Conservation (phyloP, 37 sponge, comb jelly and placozoan species). For the Halichondria panicea region DNA sequence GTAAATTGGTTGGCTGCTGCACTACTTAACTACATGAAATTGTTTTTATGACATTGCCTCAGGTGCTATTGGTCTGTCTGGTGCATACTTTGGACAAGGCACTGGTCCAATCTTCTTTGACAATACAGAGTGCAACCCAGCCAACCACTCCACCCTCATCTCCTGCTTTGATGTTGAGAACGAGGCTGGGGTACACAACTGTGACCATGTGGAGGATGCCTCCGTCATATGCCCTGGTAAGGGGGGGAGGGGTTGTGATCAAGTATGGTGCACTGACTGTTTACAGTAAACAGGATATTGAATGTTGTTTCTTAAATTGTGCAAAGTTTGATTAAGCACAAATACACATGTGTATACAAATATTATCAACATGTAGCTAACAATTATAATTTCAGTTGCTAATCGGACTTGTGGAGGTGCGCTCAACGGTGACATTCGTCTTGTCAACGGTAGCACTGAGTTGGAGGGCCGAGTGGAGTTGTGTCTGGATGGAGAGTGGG, state of each 20-base stretch:
- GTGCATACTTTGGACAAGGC: conserved; percentile 19
- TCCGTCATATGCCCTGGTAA: conserved; percentile 33
- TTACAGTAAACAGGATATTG: too few relatives aligned
- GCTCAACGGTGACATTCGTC: conserved; percentile 23
- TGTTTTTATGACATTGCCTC: neutral
- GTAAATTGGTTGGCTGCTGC: too few relatives aligned
- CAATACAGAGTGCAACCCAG: neutral
- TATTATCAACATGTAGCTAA: neutral
- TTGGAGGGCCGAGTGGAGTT: conserved; percentile 40
- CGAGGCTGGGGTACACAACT: conserved; percentile 32
- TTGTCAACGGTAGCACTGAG: conserved; percentile 8
- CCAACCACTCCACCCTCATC: conserved; percentile 1
- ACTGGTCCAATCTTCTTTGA: conserved; percentile 40
- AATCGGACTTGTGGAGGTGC: neutral
- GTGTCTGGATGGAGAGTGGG: conserved; percentile 48
- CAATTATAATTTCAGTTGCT: conserved; percentile 1
- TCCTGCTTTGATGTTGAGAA: conserved; percentile 3
- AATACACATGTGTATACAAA: neutral
- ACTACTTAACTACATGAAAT: neutral
- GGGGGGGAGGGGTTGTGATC: neutral
- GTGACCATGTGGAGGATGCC: conserved; percentile 54
- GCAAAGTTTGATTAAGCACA: neutral
- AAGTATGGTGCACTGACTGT: too few relatives aligned
- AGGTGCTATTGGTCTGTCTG: conserved; percentile 7
- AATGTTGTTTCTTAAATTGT: neutral